Percentiles rank a stretch among this genome's conserved stretches.
Conservation (phyloP, 1,140 invertebrate species). For the Trichogramma pretiosum region DNA sequence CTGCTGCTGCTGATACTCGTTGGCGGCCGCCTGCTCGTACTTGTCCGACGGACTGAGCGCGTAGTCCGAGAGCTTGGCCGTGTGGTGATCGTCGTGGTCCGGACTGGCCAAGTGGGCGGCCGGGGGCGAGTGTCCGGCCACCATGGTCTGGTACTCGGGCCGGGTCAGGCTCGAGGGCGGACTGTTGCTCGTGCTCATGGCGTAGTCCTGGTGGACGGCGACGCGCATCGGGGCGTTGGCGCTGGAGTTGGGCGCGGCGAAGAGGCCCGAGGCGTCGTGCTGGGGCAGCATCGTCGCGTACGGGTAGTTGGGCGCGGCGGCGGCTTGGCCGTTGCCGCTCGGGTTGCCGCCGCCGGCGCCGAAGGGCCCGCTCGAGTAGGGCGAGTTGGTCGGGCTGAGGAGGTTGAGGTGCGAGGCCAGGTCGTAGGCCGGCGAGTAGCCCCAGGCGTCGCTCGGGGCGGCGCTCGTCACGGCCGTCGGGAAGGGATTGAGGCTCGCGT, state of each 20-base stretch:
- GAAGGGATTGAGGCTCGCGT: constrained; percentile 57
- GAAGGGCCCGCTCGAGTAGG: constrained; percentile 53
- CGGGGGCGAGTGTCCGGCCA: constrained; percentile 55
- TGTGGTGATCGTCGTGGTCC: constrained; percentile 49
- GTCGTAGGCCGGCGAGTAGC: constrained; percentile 67
- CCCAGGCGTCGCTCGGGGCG: constrained; percentile 64
- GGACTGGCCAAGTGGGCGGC: constrained; percentile 45
- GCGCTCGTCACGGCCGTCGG: constrained; percentile 54
- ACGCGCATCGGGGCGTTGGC: constrained; percentile 42
- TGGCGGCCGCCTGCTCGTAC: constrained; percentile 51
- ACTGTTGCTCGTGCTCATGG: constrained; percentile 47
- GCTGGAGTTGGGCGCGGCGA: constrained; percentile 41
- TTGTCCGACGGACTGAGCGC: constrained; percentile 43
- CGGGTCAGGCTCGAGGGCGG: constrained; percentile 47
- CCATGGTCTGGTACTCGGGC: constrained; percentile 56
- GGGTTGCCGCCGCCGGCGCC: constrained; percentile 40
- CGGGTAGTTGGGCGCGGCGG: constrained; percentile 45
- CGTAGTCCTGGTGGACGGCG: constrained; percentile 53
- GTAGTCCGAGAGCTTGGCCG: constrained; percentile 28
- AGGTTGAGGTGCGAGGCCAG: constrained; percentile 60
- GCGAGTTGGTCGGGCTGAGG: constrained; percentile 58
- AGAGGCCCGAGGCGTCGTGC: constrained; percentile 58
- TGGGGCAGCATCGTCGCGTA: constrained; percentile 61
- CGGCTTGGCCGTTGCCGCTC: constrained; percentile 32
- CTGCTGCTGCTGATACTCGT: constrained; percentile 45